Percentiles rank a stretch among this genome's conserved stretches.
These are phyloP conservation scores for Paratilapia polleni DNA, from an alignment of 2,113 vertebrate genomes.

Conservation along the genomic window DNA sequence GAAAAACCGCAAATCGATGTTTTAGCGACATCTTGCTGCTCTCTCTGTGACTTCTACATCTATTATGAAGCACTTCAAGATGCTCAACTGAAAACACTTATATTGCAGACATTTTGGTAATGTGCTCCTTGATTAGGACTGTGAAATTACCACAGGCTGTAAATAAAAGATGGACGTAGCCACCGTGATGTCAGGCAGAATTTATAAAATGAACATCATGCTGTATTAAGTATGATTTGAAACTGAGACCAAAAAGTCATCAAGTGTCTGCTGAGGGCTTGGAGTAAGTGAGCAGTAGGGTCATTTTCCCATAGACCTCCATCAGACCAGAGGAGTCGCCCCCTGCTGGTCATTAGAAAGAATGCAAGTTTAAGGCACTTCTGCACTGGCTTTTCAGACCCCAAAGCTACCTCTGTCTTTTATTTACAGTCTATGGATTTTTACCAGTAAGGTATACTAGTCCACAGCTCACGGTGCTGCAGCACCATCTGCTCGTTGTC, in stretches of 20 bases:
- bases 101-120: not conserved
- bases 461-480: slow-evolving; percentile 73
- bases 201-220: no score
- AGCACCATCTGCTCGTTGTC: slow-evolving; percentile 48
- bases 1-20: no score
- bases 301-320: no score
- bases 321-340: not conserved
- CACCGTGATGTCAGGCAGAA: no score
- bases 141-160: no score
- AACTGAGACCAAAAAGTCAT: no score
- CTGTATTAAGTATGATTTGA: no score
- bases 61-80: not conserved
- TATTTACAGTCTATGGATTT: not conserved
- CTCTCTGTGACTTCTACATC: not conserved
- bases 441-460: slow-evolving; percentile 78
- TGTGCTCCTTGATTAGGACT: no score
- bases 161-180: no score
- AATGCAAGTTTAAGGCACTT: not conserved
- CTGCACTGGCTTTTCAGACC: not conserved
- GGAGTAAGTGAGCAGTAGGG: no score
- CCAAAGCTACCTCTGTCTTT: not conserved
- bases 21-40: no score
- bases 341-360: not conserved
- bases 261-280: no score
- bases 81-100: not conserved